phyloP scores from a whole-genome alignment of 2,888 invertebrate species.

The Euspilapteryx auroguttella region DNA sequence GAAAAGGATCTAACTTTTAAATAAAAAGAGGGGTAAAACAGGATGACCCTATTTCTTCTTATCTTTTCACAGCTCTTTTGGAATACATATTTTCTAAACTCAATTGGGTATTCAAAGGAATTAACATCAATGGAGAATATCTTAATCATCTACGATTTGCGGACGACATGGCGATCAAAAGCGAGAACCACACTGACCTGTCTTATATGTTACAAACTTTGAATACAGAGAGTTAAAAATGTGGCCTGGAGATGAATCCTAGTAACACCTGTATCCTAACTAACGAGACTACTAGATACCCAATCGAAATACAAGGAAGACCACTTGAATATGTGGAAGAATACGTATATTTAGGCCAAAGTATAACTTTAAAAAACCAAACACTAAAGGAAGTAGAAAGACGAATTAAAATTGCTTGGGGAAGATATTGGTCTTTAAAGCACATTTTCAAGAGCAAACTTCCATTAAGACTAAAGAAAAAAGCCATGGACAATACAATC shows the following conservation, averaged over 20 bases:
- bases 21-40: no score
- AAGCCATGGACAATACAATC: constrained; percentile 1
- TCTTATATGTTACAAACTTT: constrained; percentile 2
- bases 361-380: constrained; percentile 4
- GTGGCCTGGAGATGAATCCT: no score
- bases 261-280: constrained; percentile 2
- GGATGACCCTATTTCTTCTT: no score
- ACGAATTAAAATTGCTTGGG: constrained; percentile 5
- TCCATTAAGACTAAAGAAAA: constrained; percentile 2
- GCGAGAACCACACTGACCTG: background rate
- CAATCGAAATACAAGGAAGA: background rate
- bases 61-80: no score
- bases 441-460: constrained; percentile 5
- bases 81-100: no score
- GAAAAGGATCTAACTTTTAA: no score
- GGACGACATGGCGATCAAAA: constrained; percentile 1
- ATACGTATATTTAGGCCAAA: constrained; percentile 5
- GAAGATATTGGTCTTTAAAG: constrained; percentile 5
- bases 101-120: no score
- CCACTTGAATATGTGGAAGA: no score
- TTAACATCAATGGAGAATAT: no score
- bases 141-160: constrained; percentile 2
- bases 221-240: no score
- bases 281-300: constrained; percentile 1
- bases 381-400: constrained; percentile 5